Conservation (phyloP, 2,113 vertebrate genomes). For the Passer domesticus region DNA sequence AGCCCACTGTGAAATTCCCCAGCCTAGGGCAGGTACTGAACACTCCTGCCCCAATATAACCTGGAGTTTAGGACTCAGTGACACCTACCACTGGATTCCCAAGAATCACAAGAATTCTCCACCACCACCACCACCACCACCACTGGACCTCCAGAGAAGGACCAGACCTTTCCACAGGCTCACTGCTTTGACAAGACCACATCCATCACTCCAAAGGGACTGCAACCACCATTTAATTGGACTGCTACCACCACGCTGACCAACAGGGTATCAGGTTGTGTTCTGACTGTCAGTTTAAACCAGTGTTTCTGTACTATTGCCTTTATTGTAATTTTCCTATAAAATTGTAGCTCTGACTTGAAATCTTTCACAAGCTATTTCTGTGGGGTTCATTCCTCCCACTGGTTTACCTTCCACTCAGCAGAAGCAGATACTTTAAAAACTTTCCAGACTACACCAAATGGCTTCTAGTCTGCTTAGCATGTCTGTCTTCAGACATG, state of each 20-base stretch:
- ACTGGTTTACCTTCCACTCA: not conserved
- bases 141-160: not conserved
- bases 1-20: not conserved
- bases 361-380: not conserved
- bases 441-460: not conserved
- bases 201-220: not conserved
- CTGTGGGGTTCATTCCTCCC: not conserved
- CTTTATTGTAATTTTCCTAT: not conserved
- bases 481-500: not conserved
- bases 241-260: not conserved
- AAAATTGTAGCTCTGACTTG: not conserved
- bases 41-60: too few species aligned
- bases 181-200: not conserved
- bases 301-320: not conserved
- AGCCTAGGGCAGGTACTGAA: not conserved
- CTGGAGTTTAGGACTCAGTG: not conserved
- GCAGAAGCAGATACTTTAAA: not conserved
- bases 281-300: not conserved
- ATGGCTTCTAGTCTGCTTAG: not conserved
- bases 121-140: too few species aligned
- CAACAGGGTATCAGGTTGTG: rapidly evolving
- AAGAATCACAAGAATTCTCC: not conserved
- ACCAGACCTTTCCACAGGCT: not conserved
- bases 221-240: not conserved
- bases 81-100: not conserved